Conservation (phyloP, 2,797 vertebrate genomes). For the Phrynocephalus guinanensis region DNA sequence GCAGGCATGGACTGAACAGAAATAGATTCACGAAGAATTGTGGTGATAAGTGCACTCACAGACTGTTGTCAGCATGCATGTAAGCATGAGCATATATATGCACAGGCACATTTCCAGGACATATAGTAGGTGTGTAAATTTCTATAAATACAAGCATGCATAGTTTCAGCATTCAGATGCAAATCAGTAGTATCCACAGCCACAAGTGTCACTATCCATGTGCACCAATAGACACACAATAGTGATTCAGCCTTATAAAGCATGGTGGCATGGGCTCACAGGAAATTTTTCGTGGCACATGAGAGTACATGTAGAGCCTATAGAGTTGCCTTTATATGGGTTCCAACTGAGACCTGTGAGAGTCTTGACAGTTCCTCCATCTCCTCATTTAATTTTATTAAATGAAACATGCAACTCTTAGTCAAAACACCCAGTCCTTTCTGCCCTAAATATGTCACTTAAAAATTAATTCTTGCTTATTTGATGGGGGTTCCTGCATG, state of each 20-base stretch:
- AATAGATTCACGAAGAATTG: not conserved
- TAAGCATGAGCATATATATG: slow-evolving; percentile 8
- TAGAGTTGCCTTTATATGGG: not conserved
- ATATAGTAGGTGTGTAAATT: not conserved
- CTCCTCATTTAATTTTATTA: no score
- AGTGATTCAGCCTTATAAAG: slow-evolving; percentile 7
- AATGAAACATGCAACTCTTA: no score
- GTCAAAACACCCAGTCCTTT: no score
- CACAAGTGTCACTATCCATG: not conserved
- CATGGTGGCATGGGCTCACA: slow-evolving; percentile 14
- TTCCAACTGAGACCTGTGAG: not conserved
- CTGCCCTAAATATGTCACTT: no score
- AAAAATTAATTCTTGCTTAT: no score
- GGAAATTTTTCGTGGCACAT: not conserved
- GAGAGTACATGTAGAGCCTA: not conserved
- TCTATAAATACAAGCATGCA: slow-evolving; percentile 1
- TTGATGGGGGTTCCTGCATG: no score
- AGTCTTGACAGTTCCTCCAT: not conserved
- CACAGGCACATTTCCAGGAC: not conserved
- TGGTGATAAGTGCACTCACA: not conserved
- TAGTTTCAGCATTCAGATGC: not conserved
- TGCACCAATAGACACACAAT: not conserved
- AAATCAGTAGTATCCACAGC: not conserved
- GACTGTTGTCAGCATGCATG: slow-evolving; percentile 12
- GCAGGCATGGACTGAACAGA: not conserved